Conservation (phyloP, 2,113 vertebrate genomes). For the Coptodon rendalli region DNA sequence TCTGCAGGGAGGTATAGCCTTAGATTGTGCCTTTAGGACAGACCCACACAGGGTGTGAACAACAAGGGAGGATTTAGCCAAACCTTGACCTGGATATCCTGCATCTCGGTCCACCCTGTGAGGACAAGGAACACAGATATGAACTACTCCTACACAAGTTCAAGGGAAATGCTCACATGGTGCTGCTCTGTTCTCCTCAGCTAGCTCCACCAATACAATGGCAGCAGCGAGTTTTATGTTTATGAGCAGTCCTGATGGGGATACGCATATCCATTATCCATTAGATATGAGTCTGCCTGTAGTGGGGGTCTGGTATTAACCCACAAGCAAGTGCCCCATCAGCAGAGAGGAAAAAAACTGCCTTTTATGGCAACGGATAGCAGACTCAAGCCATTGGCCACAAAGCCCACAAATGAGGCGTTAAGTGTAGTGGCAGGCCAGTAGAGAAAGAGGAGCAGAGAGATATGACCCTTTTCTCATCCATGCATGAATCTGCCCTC, state of each 20-base stretch:
- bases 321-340: constrained; percentile 61
- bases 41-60: constrained; percentile 12
- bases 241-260: constrained; percentile 50
- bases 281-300: constrained; percentile 44
- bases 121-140: constrained; percentile 35
- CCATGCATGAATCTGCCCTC: constrained; percentile 38
- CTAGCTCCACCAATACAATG: constrained; percentile 16
- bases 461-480: constrained; percentile 44
- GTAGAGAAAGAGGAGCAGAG: constrained; percentile 21
- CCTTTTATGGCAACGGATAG: constrained; percentile 64
- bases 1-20: not conserved
- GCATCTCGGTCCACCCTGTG: constrained; percentile 44
- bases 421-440: constrained; percentile 58
- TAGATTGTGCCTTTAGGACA: not conserved
- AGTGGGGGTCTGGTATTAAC: constrained; percentile 48
- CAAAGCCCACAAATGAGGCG: constrained; percentile 68
- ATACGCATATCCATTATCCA: constrained; percentile 58
- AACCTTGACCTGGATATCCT: constrained; percentile 65
- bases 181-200: constrained; percentile 19
- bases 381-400: constrained; percentile 63
- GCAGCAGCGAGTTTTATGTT: constrained; percentile 44
- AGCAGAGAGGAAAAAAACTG: constrained; percentile 51
- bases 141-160: constrained; percentile 30
- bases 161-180: constrained; percentile 46
- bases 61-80: constrained; percentile 34